Percentiles rank a stretch among this genome's conserved stretches.
phyloP scores from a whole-genome alignment of 2,113 vertebrate species.

The Scortum barcoo region DNA sequence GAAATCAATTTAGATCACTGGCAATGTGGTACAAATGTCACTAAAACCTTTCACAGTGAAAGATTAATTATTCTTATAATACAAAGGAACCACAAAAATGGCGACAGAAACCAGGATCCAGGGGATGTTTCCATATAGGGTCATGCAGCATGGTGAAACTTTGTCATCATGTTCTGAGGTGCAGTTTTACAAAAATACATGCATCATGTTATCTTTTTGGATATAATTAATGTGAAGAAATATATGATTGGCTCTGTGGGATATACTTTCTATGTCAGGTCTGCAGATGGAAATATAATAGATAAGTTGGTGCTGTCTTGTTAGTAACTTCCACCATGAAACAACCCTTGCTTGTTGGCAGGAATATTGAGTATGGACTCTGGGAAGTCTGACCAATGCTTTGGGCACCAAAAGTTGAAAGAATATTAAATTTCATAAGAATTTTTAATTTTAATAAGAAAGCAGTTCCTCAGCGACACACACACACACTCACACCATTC shows the following conservation, averaged over 20 bases:
- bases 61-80: constrained; percentile 59
- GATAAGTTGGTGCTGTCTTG: constrained; percentile 62
- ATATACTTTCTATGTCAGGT: constrained; percentile 63
- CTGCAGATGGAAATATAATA: constrained; percentile 66
- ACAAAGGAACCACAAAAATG: constrained; percentile 72
- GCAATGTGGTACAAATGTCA: constrained; percentile 67
- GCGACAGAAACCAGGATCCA: constrained; percentile 69
- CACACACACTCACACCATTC: constrained; percentile 58
- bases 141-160: constrained; percentile 80
- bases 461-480: constrained; percentile 66
- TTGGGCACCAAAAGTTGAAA: constrained; percentile 73
- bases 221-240: constrained; percentile 77
- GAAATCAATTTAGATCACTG: constrained; percentile 64
- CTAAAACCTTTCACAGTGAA: constrained; percentile 72
- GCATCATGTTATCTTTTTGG: constrained; percentile 76
- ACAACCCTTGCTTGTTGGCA: constrained; percentile 63
- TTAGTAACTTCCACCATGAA: constrained; percentile 61
- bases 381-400: constrained; percentile 65
- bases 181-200: constrained; percentile 82
- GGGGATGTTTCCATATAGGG: constrained; percentile 75
- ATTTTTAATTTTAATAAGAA: constrained; percentile 68
- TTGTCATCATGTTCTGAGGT: constrained; percentile 73
- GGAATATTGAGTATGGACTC: constrained; percentile 69
- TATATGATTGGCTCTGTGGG: constrained; percentile 73
- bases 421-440: constrained; percentile 63